Evolutionary conservation across 2,113 vertebrate species (phyloP), one percentile per base, ranked within the genome.

Genomic region (Oxyruncus cristatus): DNA sequence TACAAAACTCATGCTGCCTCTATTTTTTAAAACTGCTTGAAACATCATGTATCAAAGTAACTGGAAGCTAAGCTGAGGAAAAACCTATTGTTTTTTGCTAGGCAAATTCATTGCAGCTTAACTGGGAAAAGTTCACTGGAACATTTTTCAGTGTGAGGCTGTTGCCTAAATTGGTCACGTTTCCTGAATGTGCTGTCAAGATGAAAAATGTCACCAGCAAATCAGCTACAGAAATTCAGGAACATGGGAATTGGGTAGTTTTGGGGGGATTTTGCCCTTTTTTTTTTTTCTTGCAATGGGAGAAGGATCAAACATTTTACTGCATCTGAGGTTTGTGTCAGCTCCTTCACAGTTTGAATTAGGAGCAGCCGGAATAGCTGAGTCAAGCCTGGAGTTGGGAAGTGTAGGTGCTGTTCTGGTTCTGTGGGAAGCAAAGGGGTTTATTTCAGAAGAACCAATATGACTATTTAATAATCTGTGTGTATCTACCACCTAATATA

Each of bases 21-120:
- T 84, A 95, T 97, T 96, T 96, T 93, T 97, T 79, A 86, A 85
- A 95, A 71, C 65, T 37, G 7, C 67, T 81, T 92, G 94, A 96
- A 96, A 61, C 79, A 39, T 94, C 92, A 92, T 95, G 94, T 72
- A 97, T 97, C 97, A 96, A 92, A 95, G 87, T 74, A 94, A 96
- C 92, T 85, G 84, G 73, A 79, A 93, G 84, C 84, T 92, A 94
- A 96, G 71, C 59, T 77, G 83, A 92, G 86, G 82, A 74, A 91
- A 96, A 95, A 46, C 55, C 85, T 92, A 96, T 92, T 93, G 81
- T 93, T 95, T 97, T 97, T 95, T 91, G 49, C 86, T 88, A 91
- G 92, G 80, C 96, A 96, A 96, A 96, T 97, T 91, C 94, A 95
- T 95, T 85, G 93, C 61, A 79, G 95, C 80, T 93, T 93, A 95